phyloP scores from a whole-genome alignment of 2,888 invertebrate species.

The Leptopilina syphax region DNA sequence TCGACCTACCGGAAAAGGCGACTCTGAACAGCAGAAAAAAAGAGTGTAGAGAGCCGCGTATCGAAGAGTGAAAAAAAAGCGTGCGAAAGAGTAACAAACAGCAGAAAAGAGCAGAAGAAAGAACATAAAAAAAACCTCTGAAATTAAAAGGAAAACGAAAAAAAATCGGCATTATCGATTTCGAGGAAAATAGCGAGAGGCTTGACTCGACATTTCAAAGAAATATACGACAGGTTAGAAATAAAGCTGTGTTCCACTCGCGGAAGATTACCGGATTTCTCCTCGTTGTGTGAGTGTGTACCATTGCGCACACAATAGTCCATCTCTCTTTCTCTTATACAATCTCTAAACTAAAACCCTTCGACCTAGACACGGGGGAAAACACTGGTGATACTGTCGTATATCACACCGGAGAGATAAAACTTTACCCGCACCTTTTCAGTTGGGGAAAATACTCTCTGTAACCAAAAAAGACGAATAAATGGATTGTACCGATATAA shows the following conservation, averaged over 20 bases:
- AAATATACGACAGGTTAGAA: conserved; percentile 46
- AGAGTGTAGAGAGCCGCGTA: too few relatives aligned
- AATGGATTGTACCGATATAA: conserved; percentile 33
- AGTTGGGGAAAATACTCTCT: conserved; percentile 22
- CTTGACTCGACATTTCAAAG: conserved; percentile 16
- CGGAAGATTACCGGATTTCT: conserved; percentile 51
- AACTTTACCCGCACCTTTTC: conserved; percentile 37
- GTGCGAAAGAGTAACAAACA: background rate
- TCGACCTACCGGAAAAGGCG: too few relatives aligned
- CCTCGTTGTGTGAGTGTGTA: conserved; percentile 25
- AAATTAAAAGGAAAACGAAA: background rate
- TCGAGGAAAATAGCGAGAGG: conserved; percentile 12
- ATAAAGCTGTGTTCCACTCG: conserved; percentile 51
- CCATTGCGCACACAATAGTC: conserved; percentile 47
- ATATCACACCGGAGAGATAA: conserved; percentile 41
- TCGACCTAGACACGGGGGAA: conserved; percentile 4
- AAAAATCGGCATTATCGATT: conserved; percentile 5
- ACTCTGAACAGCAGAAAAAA: too few relatives aligned
- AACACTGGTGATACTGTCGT: conserved; percentile 28
- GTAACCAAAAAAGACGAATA: background rate
- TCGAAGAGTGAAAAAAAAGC: background rate
- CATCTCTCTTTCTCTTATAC: conserved; percentile 34
- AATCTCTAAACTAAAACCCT: conserved; percentile 29
- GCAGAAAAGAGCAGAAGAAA: background rate
- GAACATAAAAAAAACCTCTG: too few relatives aligned